Conservation (phyloP, 2,113 vertebrate genomes). For the Nerophis ophidion region DNA sequence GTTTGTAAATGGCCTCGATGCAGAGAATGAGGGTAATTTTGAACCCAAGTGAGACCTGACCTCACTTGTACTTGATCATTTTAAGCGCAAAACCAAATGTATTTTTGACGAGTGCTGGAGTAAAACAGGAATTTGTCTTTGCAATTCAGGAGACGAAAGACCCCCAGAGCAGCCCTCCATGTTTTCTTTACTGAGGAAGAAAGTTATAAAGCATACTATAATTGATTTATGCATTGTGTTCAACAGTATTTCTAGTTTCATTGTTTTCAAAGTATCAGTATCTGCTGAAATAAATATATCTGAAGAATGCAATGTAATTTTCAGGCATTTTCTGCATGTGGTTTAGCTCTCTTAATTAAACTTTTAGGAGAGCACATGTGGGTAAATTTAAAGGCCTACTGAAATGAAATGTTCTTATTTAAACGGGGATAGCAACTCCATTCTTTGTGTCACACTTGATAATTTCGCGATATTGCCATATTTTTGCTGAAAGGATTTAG, state of each 20-base stretch:
- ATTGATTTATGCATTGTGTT: slow-evolving; percentile 7
- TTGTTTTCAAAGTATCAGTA: neutral
- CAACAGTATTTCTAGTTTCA: neutral
- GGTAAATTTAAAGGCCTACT: neutral
- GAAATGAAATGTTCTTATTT: too few relatives aligned
- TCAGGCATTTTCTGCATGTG: slow-evolving; percentile 33
- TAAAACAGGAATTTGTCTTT: neutral
- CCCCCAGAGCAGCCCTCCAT: slow-evolving; percentile 1
- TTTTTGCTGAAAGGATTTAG: too few relatives aligned
- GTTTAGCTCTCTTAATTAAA: slow-evolving; percentile 20
- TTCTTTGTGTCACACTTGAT: too few relatives aligned
- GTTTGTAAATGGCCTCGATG: neutral
- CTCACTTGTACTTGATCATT: slow-evolving; percentile 11
- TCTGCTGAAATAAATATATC: neutral
- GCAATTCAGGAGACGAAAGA: slow-evolving; percentile 7
- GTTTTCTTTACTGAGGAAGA: slow-evolving; percentile 15
- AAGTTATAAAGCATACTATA: neutral
- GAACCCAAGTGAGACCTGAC: slow-evolving; percentile 7
- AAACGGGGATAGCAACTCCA: too few relatives aligned
- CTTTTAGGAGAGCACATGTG: slow-evolving; percentile 10
- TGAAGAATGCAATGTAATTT: neutral
- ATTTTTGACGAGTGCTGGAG: neutral
- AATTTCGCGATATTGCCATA: too few relatives aligned
- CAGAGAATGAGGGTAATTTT: slow-evolving; percentile 8
- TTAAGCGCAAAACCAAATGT: neutral